Conservation (phyloP, 2,113 vertebrate genomes). For the Zootoca vivipara region DNA sequence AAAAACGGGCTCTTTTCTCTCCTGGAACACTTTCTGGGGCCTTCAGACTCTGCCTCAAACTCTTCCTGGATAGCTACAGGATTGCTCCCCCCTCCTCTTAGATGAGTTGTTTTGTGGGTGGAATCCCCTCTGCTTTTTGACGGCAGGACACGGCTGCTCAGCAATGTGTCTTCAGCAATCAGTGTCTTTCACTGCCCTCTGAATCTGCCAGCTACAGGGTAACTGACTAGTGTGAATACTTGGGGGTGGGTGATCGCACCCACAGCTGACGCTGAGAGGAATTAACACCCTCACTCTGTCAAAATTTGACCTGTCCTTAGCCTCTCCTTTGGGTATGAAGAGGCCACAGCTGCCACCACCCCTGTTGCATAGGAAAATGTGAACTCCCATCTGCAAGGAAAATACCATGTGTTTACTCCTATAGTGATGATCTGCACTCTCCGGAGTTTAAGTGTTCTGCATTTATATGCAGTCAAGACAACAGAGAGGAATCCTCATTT, state of each 20-base stretch:
- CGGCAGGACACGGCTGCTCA: neutral
- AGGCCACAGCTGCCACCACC: neutral
- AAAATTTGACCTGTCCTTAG: neutral
- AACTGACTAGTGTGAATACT: neutral
- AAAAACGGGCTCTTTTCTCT: neutral
- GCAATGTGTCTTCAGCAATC: slow-evolving; percentile 19
- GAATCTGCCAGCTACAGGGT: neutral
- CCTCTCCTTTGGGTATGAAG: neutral
- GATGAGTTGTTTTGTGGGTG: neutral
- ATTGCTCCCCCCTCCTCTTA: neutral
- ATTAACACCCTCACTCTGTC: neutral
- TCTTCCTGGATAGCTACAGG: neutral
- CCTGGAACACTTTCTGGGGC: neutral
- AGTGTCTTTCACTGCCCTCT: neutral
- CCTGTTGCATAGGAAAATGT: neutral
- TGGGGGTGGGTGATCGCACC: accelerated
- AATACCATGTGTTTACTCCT: neutral
- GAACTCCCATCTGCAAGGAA: neutral
- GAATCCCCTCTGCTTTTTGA: neutral
- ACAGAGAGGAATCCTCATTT: too few relatives aligned
- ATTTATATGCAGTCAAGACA: too few relatives aligned
- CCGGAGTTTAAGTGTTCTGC: slow-evolving; percentile 4
- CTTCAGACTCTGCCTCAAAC: neutral
- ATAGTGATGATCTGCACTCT: neutral
- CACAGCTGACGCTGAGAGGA: neutral